phyloP scores from a whole-genome alignment of 2,888 invertebrate species.

The Halocaridina rubra region DNA sequence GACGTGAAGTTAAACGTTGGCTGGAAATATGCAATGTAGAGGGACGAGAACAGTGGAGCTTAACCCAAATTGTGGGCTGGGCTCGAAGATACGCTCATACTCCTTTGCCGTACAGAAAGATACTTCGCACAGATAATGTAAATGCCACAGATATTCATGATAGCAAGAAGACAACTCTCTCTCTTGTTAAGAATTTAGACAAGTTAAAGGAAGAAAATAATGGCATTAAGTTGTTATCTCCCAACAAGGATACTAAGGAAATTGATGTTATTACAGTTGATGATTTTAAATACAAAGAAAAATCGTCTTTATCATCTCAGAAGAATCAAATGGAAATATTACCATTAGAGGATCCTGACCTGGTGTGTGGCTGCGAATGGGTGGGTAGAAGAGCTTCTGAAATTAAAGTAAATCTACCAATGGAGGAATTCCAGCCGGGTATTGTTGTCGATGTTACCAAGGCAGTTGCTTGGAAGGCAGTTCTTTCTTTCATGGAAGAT shows the following conservation, averaged over 20 bases:
- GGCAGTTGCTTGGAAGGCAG: conserved; percentile 25
- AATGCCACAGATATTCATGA: not conserved
- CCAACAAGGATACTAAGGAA: not conserved
- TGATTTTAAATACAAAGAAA: not conserved
- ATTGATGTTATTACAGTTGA: conserved; percentile 13
- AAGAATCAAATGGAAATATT: not conserved
- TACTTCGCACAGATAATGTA: conserved; percentile 25
- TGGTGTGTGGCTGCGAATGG: conserved; percentile 21
- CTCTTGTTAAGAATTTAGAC: not conserved
- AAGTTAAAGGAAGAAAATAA: not conserved
- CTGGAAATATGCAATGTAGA: conserved; percentile 9
- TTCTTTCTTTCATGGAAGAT: conserved; percentile 32
- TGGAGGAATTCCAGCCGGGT: conserved; percentile 17
- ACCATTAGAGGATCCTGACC: conserved; percentile 10
- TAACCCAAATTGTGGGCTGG: conserved; percentile 29
- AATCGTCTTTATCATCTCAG: not conserved
- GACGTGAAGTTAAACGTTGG: conserved; percentile 12
- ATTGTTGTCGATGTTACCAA: conserved; percentile 23
- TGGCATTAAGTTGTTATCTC: not conserved
- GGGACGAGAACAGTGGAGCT: conserved; percentile 12
- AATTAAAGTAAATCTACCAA: not conserved
- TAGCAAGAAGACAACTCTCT: not conserved
- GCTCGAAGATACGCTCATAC: conserved; percentile 29
- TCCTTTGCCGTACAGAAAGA: not conserved
- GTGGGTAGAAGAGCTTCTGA: conserved; percentile 22